These are phyloP conservation scores for Ochlodes sylvanus DNA, from an alignment of 2,888 invertebrate species.

Conservation along the genomic window DNA sequence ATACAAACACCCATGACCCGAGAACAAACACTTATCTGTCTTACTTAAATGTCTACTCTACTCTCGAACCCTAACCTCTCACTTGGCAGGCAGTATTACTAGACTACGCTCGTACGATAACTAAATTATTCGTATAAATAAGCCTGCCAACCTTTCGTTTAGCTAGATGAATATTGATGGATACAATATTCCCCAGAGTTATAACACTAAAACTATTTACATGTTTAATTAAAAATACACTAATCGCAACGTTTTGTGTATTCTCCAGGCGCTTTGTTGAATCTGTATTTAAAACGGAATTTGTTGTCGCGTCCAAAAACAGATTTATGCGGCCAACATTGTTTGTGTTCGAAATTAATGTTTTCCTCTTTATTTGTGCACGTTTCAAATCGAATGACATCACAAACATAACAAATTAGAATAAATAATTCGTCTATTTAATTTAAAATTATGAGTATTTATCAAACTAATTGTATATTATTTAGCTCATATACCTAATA, in stretches of 20 bases:
- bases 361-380: conserved; percentile 27
- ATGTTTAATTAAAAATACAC: conserved; percentile 18
- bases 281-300: conserved; percentile 32
- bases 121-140: too few species aligned
- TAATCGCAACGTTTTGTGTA: conserved; percentile 16
- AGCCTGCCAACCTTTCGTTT: background rate
- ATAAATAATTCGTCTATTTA: conserved; percentile 4
- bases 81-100: too few species aligned
- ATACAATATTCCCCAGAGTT: background rate
- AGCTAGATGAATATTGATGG: background rate
- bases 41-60: too few species aligned
- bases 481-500: background rate
- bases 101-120: too few species aligned
- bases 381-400: conserved; percentile 28
- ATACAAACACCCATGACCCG: too few species aligned
- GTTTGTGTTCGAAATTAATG: conserved; percentile 35
- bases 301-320: conserved; percentile 30
- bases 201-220: background rate
- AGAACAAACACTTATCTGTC: too few species aligned
- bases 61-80: too few species aligned
- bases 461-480: background rate
- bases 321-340: conserved; percentile 32
- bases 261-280: conserved; percentile 20
- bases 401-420: conserved; percentile 12
- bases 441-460: background rate